Evolutionary conservation across 2,888 invertebrate species (phyloP), one percentile per base, ranked within the genome.

Genomic region (Heterodera filipjevi): DNA sequence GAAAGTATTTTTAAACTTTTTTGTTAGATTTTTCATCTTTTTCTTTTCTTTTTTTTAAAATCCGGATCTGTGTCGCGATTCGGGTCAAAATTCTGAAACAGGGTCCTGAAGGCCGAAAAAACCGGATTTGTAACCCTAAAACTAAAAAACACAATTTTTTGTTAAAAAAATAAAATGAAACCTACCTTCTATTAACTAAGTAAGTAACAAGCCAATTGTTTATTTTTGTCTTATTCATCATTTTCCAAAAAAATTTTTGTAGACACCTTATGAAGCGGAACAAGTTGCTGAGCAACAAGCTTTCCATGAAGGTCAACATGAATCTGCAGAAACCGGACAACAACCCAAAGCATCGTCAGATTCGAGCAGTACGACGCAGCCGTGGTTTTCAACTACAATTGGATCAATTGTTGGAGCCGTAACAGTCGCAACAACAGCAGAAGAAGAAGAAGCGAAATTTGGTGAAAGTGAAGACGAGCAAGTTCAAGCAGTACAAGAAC

Each of bases 201-300:
- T n/a, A n/a, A n/a, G n/a, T n/a, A n/a, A n/a, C n/a, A n/a, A n/a
- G n/a, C n/a, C n/a, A n/a, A n/a, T n/a, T n/a, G n/a, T n/a, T n/a
- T n/a, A n/a, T n/a, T n/a, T n/a, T n/a, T n/a, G n/a, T n/a, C n/a
- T n/a, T n/a, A n/a, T n/a, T n/a, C n/a, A n/a, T n/a, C n/a, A 44
- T 10, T 44, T 10, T 44, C 5, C 5, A 44, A 44, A 44, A 44
- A 44, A 44, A 44, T 53, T 53, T 53, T n/a, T n/a, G n/a, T n/a
- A 68, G 68, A 6, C 68, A 32, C 68, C 68, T 35, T 68, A 68
- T 33, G 68, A 68, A 35, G 68, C 33, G 6, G 33, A 68, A 68
- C 19, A 68, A 19, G 68, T 68, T 68, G 68, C 68, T 8, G 6
- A 68, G 16, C 10, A 3, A 19, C 68, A 68, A 68, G 33, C 33